Evolutionary conservation across 2,113 vertebrate species (phyloP).

Genomic region (Argyrosomus japonicus): DNA sequence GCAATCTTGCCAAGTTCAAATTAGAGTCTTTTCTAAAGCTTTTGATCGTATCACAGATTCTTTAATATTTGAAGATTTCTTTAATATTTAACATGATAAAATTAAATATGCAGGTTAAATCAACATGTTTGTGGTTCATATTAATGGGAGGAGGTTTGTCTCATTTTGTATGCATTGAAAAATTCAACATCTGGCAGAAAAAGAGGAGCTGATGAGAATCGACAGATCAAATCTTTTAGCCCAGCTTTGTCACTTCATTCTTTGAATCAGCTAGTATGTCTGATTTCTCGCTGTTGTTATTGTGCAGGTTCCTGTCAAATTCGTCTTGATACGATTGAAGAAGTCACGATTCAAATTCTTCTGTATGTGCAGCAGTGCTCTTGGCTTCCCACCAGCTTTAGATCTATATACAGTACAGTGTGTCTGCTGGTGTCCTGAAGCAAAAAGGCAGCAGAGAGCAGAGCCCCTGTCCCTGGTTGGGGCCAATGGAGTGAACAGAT

Average conservation of each 20-base stretch:
- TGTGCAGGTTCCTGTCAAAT: neutral
- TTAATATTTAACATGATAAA: neutral
- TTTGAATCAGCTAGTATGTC: neutral
- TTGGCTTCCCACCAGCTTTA: neutral
- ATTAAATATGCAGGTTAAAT: neutral
- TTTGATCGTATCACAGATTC: neutral
- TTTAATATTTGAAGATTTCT: neutral
- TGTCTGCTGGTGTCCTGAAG: slow-evolving; percentile 24
- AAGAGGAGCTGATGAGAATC: neutral
- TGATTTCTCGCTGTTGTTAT: too few relatives aligned
- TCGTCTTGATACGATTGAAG: neutral
- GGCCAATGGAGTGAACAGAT: slow-evolving; percentile 55
- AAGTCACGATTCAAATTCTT: neutral
- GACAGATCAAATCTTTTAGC: neutral
- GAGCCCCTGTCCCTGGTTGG: slow-evolving; percentile 27
- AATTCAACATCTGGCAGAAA: neutral
- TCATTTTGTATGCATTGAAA: neutral
- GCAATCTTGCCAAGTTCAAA: neutral
- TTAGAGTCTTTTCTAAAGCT: neutral
- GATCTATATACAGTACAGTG: neutral
- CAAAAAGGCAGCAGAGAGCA: slow-evolving; percentile 20
- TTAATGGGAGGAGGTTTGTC: neutral
- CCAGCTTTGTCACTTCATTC: neutral
- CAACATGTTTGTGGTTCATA: neutral
- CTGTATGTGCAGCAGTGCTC: neutral